Base-by-base conservation (phyloP, 1,140 invertebrate species). In the Trachymyrmex cornetzi region DNA sequence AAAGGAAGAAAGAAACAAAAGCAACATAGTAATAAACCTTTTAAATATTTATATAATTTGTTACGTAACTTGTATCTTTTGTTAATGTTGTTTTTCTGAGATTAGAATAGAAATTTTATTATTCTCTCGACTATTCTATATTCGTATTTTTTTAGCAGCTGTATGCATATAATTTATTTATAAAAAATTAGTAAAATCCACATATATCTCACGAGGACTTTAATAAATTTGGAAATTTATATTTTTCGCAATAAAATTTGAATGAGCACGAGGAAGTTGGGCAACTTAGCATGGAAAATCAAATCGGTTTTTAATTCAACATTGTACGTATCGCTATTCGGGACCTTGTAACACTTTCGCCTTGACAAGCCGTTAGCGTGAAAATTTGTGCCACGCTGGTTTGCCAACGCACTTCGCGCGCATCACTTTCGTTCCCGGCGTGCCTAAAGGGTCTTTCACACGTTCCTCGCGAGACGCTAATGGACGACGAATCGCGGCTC, bases 311-410 rank as follows among this genome's bases (percentile, higher is more conserved):
- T 30, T 19, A 48, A 75, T 75, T 7, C 2, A 61, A 48, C 38
- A 24, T 66, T 90, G 57, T 71, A 44, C 38, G 38, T 44, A 44
- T 89, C 85, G 84, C 48, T 77, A 71, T 67, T 72, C 69, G 77
- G 27, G 72, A 77, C 88, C 88, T 90, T 90, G 89, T 90, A 87
- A 90, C 89, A 89, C 67, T 90, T 90, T 89, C 80, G 27, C 86
- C 38, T 50, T 75, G 69, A 59, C 75, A 66, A 14, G 48, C 61
- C 86, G 88, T 90, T 72, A 89, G 48, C 88, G 19, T 85, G 64
- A 75, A 90, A 90, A 90, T 90, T 89, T 85, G 88, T 90, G 89
- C 88, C 89, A 79, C 79, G 85, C 44, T 22, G 66, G 57, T 77
- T 84, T 67, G 77, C 75, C 88, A 89, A 86, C 63, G 69, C 67